Conservation (phyloP, 2,113 vertebrate genomes). For the Anas platyrhynchos region DNA sequence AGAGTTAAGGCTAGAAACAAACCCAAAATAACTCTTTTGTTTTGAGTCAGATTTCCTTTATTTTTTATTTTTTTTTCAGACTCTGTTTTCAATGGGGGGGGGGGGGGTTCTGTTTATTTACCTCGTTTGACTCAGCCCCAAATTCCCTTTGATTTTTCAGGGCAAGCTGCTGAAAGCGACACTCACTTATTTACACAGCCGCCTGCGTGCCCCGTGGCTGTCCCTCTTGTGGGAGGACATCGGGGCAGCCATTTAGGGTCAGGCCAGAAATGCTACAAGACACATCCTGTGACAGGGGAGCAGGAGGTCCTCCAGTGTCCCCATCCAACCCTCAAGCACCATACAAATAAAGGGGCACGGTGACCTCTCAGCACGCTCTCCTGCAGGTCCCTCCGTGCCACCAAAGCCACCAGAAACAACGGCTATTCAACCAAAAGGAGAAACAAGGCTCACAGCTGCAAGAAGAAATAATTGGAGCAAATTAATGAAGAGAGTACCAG, state of each 20-base stretch:
- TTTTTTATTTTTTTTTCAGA: accelerated
- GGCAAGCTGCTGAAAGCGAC: background rate
- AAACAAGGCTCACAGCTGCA: background rate
- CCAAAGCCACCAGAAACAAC: background rate
- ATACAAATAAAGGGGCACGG: background rate
- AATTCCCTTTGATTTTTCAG: constrained; percentile 17
- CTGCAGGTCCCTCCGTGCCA: background rate
- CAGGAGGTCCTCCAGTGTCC: background rate
- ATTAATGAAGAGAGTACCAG: background rate
- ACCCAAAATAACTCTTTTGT: constrained; percentile 9
- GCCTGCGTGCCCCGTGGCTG: background rate
- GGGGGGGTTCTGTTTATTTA: constrained; percentile 5
- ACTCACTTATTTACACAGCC: constrained; percentile 30
- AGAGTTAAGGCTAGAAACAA: constrained; percentile 23
- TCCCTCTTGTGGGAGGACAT: background rate
- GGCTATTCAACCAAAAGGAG: background rate
- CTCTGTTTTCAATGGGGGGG: background rate
- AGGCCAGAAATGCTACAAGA: background rate
- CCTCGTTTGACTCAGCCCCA: background rate
- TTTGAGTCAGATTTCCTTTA: background rate
- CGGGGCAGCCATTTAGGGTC: background rate
- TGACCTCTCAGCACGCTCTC: accelerated
- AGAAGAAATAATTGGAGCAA: background rate
- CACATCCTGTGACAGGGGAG: background rate
- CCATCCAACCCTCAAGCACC: accelerated